A percentile compares a stretch with the other conserved stretches of the same genome.
Evolutionary conservation across 2,888 invertebrate species (phyloP).

Genomic region (Protophormia terraenovae): DNA sequence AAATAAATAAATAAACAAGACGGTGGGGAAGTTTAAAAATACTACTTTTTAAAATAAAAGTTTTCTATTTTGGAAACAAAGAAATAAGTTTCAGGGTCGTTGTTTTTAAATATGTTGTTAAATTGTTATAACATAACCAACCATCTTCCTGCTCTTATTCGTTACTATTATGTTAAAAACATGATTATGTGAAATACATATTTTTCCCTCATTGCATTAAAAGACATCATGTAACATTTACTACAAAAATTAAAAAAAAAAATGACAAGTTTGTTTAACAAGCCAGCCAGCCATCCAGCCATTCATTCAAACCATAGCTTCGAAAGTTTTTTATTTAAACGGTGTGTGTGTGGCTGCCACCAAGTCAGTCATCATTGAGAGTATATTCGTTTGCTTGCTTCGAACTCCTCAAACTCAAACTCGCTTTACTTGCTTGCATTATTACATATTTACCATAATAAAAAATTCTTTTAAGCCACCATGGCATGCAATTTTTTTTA

Average conservation of each 20-base stretch:
- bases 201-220: too few species aligned
- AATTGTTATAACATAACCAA: too few species aligned
- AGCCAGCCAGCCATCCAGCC: background rate
- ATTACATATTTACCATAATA: background rate
- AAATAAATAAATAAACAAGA: background rate
- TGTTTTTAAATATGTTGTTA: conserved; percentile 30
- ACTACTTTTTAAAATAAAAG: background rate
- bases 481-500: conserved; percentile 33
- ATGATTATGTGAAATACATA: conserved; percentile 19
- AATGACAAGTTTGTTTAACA: conserved; percentile 30
- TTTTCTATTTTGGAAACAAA: background rate
- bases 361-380: conserved; percentile 1
- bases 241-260: too few species aligned
- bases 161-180: background rate
- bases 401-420: background rate
- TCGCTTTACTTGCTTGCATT: too few species aligned
- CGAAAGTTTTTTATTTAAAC: background rate
- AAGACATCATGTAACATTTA: too few species aligned
- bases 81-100: conserved; percentile 42
- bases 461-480: conserved; percentile 33
- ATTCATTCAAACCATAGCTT: background rate
- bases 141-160: conserved; percentile 37
- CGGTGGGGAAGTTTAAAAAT: background rate
- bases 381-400: too few species aligned
- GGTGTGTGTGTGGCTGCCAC: conserved; percentile 9